Evolutionary conservation across 2,888 invertebrate species (phyloP).

Genomic region (Halocaridina rubra): DNA sequence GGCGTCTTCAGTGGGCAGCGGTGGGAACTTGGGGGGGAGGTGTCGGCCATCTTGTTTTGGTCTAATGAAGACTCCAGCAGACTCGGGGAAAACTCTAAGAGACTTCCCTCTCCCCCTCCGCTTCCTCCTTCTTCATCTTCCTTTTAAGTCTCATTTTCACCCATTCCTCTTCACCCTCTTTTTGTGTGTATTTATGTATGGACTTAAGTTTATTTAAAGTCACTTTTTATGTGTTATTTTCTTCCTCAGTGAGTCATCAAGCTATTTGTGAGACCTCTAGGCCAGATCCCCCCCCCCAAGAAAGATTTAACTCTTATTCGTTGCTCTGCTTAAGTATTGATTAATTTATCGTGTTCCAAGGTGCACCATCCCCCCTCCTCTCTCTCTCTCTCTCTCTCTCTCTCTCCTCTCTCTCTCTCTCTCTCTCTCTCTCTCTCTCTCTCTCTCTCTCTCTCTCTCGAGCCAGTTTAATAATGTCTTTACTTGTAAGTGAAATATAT

Average conservation of each 20-base stretch:
- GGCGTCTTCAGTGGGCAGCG: not conserved
- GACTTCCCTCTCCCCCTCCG: not conserved
- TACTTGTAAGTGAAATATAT: too few relatives aligned
- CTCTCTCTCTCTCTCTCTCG: not conserved
- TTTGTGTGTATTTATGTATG: too few relatives aligned
- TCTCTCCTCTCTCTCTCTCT: not conserved
- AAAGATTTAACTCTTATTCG: too few relatives aligned
- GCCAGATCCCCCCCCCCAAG: too few relatives aligned
- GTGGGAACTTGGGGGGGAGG: not conserved
- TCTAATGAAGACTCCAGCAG: not conserved
- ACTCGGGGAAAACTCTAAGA: not conserved
- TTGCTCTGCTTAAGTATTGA: not conserved
- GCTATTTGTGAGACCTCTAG: too few relatives aligned
- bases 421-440: not conserved
- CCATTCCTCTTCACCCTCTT: not conserved
- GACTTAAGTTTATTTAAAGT: too few relatives aligned
- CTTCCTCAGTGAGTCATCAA: too few relatives aligned
- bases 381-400: not conserved
- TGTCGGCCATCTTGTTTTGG: not conserved
- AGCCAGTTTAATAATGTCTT: too few relatives aligned
- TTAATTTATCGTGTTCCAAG: not conserved
- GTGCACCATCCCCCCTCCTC: too few relatives aligned
- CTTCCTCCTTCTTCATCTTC: not conserved
- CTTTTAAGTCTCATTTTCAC: not conserved
- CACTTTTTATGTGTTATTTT: too few relatives aligned